phyloP scores from a whole-genome alignment of 2,113 vertebrate genomes.

The Fulmarus glacialis region DNA sequence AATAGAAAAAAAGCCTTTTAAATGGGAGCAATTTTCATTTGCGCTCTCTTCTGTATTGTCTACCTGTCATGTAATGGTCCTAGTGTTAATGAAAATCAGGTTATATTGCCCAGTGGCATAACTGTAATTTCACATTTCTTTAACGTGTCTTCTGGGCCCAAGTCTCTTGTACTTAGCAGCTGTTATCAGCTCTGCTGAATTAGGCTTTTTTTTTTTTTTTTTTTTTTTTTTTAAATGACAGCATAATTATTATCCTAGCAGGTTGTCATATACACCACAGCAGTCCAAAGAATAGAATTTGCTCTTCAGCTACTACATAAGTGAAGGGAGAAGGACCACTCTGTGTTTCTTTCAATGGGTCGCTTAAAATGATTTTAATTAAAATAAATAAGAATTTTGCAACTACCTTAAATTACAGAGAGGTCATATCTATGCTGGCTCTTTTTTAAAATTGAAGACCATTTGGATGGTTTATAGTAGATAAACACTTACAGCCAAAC shows the following conservation, averaged over 20 bases:
- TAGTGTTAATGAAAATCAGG: neutral
- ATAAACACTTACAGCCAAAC: neutral
- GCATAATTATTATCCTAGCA: too few relatives aligned
- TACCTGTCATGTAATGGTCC: neutral
- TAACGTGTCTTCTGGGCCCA: neutral
- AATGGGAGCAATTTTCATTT: neutral
- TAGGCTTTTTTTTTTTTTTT: neutral
- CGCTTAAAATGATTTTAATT: neutral
- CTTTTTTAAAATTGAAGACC: neutral
- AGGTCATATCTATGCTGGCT: rapidly evolving
- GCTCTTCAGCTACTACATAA: neutral
- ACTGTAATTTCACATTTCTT: neutral
- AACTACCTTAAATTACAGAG: neutral
- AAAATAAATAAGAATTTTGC: neutral
- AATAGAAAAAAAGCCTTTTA: neutral
- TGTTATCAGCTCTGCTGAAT: neutral
- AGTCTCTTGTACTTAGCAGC: neutral
- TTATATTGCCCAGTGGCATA: neutral
- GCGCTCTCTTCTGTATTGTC: neutral
- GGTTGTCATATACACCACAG: neutral
- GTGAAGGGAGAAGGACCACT: neutral
- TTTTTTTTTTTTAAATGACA: too few relatives aligned
- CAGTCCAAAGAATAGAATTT: neutral
- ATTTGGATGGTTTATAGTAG: neutral
- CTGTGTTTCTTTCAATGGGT: neutral